A percentile compares a stretch with the other conserved stretches of the same genome.
Conservation (phyloP, 2,888 invertebrate species). For the Sesia bembeciformis region DNA sequence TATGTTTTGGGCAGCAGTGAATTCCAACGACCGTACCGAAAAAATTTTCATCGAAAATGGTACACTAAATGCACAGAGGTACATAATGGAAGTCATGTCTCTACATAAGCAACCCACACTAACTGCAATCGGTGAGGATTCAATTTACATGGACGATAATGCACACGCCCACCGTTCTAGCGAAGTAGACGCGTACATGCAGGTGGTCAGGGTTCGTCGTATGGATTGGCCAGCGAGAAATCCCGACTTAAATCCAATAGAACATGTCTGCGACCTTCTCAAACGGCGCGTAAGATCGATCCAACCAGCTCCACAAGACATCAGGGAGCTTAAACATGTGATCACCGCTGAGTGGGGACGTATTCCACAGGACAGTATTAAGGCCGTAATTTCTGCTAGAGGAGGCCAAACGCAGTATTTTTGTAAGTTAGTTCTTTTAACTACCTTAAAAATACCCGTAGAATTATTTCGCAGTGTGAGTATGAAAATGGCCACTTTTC, state of each 20-base stretch:
- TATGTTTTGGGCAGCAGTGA: conserved; percentile 6
- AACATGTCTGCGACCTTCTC: conserved; percentile 1
- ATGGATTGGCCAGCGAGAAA: too few species aligned
- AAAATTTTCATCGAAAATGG: conserved; percentile 6
- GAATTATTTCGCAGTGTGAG: too few species aligned
- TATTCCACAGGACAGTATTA: too few species aligned
- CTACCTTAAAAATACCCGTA: too few species aligned
- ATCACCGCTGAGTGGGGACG: background rate
- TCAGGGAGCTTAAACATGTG: conserved; percentile 4
- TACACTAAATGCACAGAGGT: conserved; percentile 6
- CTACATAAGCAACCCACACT: conserved; percentile 2
- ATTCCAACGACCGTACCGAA: conserved; percentile 5
- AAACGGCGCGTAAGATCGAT: conserved; percentile 1
- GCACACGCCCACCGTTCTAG: conserved; percentile 1
- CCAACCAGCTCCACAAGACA: conserved; percentile 2
- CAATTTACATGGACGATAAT: conserved; percentile 3
- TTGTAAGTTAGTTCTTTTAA: too few species aligned
- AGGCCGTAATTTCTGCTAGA: too few species aligned
- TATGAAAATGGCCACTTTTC: too few species aligned
- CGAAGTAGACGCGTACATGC: too few species aligned
- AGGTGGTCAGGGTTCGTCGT: background rate
- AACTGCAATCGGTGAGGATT: background rate
- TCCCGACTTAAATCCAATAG: too few species aligned
- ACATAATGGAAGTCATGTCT: conserved; percentile 4
- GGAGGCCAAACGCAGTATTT: too few species aligned